Percentiles rank a stretch among this genome's conserved stretches.
Conservation (phyloP, 2,797 vertebrate genomes). For the Sphenopsis melanotis region DNA sequence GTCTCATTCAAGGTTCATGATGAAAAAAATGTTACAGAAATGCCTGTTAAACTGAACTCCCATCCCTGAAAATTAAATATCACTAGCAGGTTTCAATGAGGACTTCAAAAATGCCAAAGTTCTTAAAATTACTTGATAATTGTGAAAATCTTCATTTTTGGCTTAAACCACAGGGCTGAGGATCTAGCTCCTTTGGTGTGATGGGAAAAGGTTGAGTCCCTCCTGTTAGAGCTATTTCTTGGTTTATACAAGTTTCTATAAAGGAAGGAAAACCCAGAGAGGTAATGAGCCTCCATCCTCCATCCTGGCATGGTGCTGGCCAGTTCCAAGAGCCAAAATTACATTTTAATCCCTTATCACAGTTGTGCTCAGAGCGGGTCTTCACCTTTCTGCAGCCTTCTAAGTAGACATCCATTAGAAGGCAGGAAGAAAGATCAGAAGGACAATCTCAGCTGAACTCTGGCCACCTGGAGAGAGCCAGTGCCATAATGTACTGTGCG, state of each 20-base stretch:
- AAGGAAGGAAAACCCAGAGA: background rate
- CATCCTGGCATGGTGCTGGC: rapidly evolving
- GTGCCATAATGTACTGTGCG: background rate
- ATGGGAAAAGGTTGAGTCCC: background rate
- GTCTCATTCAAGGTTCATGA: background rate
- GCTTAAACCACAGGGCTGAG: background rate
- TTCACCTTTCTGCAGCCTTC: background rate
- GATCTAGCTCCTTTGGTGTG: background rate
- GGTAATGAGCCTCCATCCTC: background rate
- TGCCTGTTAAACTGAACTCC: background rate
- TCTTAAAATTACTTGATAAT: background rate
- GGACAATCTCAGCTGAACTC: background rate
- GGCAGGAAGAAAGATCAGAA: background rate
- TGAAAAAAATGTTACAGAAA: background rate
- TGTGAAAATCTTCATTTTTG: background rate
- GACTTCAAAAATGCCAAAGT: background rate
- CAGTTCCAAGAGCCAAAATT: background rate
- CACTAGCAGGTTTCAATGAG: background rate
- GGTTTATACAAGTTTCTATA: background rate
- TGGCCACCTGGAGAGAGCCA: rapidly evolving
- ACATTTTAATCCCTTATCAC: background rate
- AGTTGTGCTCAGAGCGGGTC: background rate
- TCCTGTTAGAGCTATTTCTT: background rate
- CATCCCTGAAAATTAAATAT: background rate
- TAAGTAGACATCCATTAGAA: background rate